Evolutionary conservation across 2,888 invertebrate species (phyloP).

Genomic region (Arrhopalites spinosus): DNA sequence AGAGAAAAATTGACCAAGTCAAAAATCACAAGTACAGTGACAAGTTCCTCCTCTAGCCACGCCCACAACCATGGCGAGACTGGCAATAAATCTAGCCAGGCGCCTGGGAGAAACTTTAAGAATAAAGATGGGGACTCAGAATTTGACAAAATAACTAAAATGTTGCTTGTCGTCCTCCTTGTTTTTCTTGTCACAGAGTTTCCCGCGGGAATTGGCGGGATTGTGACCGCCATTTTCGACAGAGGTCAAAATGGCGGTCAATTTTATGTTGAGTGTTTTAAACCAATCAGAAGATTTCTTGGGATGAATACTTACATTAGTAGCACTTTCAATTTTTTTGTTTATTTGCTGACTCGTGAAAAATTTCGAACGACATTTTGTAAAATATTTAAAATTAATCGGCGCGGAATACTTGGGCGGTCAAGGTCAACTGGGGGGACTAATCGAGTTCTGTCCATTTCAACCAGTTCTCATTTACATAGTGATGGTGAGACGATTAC

Average conservation of each 20-base stretch:
- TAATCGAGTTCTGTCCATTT: no score
- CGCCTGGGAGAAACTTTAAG: neutral
- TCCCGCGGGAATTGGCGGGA: neutral
- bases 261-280: neutral
- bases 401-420: no score
- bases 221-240: neutral
- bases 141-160: neutral
- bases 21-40: neutral
- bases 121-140: no score
- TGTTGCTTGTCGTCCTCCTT: neutral
- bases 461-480: no score
- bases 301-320: neutral
- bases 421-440: no score
- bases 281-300: neutral
- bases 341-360: neutral
- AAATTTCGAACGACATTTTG: neutral
- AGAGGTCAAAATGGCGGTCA: neutral
- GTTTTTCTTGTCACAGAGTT: neutral
- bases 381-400: no score
- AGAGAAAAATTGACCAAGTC: neutral
- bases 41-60: neutral
- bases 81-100: neutral
- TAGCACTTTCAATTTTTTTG: neutral
- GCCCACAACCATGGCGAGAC: neutral
- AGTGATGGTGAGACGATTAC: no score